These are phyloP conservation scores for Drosophila merina DNA, from an alignment of 2,888 invertebrate species.

Conservation along the genomic window DNA sequence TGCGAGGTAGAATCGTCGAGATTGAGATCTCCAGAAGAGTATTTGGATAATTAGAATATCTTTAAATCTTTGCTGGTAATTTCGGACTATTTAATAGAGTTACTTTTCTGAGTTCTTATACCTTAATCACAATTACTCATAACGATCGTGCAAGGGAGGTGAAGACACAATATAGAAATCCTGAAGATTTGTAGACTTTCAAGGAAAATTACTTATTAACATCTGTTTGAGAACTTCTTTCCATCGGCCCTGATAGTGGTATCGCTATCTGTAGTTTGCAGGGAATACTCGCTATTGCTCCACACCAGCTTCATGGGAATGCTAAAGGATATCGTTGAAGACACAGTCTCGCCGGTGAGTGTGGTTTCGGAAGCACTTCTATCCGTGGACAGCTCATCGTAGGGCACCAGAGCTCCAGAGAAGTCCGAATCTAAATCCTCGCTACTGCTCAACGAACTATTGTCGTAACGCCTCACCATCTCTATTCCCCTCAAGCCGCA, in stretches of 20 bases:
- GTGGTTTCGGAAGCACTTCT: conserved; percentile 35
- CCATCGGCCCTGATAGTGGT: conserved; percentile 62
- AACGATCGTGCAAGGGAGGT: neutral
- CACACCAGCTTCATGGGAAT: conserved; percentile 58
- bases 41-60: too few relatives aligned
- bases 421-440: neutral
- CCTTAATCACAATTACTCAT: neutral
- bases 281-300: conserved; percentile 44
- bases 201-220: too few relatives aligned
- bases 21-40: too few relatives aligned
- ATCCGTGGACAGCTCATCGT: conserved; percentile 9
- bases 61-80: neutral
- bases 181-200: neutral
- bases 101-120: neutral
- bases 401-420: conserved; percentile 50
- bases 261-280: conserved; percentile 59
- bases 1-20: neutral
- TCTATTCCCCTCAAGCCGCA: conserved; percentile 12
- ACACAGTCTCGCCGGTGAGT: conserved; percentile 8
- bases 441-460: neutral
- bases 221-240: conserved; percentile 13
- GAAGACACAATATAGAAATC: neutral
- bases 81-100: neutral
- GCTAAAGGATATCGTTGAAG: conserved; percentile 46
- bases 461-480: neutral